phyloP scores from a whole-genome alignment of 2,797 vertebrate genomes.

The Gallinago nigripennis region DNA sequence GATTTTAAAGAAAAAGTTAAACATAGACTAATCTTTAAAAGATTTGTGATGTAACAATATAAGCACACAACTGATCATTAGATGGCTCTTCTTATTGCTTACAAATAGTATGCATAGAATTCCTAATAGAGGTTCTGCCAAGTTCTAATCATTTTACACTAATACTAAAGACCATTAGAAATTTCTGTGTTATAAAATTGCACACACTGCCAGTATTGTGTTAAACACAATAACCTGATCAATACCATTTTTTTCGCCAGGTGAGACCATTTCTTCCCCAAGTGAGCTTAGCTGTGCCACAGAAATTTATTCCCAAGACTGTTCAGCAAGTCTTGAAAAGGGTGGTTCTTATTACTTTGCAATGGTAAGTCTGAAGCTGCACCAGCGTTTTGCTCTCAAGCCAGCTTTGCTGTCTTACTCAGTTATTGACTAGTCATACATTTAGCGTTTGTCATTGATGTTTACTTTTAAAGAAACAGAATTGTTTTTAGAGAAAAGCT shows the following conservation, averaged over 20 bases:
- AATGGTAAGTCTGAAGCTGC: background rate
- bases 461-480: slow-evolving; percentile 45
- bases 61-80: background rate
- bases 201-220: background rate
- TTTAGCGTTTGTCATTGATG: slow-evolving; percentile 42
- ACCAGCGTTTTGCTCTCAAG: background rate
- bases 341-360: background rate
- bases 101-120: background rate
- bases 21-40: background rate
- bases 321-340: background rate
- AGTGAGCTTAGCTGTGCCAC: background rate
- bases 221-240: background rate
- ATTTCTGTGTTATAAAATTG: background rate
- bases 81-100: background rate
- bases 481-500: slow-evolving; percentile 38
- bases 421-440: background rate
- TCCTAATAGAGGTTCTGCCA: background rate
- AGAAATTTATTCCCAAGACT: background rate
- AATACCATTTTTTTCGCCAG: background rate
- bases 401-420: background rate
- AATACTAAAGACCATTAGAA: background rate
- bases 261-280: background rate
- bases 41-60: background rate
- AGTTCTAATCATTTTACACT: background rate
- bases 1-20: background rate